Conservation (phyloP, 2,113 vertebrate species). For the Canis aureus region DNA sequence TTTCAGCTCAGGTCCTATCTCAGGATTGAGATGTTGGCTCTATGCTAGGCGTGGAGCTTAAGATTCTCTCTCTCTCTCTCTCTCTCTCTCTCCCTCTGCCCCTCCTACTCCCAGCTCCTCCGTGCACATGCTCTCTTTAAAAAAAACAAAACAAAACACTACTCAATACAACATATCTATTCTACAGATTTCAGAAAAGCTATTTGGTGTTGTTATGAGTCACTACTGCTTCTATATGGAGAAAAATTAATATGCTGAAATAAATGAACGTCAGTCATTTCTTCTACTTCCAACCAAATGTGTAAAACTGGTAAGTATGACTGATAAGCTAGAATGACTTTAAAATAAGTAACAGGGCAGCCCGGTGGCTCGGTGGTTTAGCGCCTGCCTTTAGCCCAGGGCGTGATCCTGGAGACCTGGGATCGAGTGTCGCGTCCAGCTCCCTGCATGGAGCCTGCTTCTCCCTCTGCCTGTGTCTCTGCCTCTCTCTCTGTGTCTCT, state of each 20-base stretch:
- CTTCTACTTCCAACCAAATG: slow-evolving; percentile 21
- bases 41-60: background rate
- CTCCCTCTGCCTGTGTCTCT: too few relatives aligned
- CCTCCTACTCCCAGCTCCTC: background rate
- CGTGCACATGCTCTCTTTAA: background rate
- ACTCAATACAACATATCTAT: background rate
- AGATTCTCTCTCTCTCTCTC: background rate
- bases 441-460: too few relatives aligned
- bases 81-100: background rate
- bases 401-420: too few relatives aligned
- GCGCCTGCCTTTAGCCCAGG: too few relatives aligned
- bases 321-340: slow-evolving; percentile 4
- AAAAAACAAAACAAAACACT: background rate
- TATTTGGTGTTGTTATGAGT: background rate
- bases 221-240: background rate
- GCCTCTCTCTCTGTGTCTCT: too few relatives aligned
- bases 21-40: background rate
- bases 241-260: slow-evolving; percentile 29
- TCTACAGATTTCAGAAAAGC: slow-evolving; percentile 22
- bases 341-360: slow-evolving; percentile 42
- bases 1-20: background rate
- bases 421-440: too few relatives aligned
- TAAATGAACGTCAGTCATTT: slow-evolving; percentile 39
- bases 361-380: too few relatives aligned
- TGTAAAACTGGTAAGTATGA: background rate